Evolutionary conservation across 1,140 invertebrate genomes (phyloP), one percentile per base, ranked within the genome.

Genomic region (Eupeodes corollae): DNA sequence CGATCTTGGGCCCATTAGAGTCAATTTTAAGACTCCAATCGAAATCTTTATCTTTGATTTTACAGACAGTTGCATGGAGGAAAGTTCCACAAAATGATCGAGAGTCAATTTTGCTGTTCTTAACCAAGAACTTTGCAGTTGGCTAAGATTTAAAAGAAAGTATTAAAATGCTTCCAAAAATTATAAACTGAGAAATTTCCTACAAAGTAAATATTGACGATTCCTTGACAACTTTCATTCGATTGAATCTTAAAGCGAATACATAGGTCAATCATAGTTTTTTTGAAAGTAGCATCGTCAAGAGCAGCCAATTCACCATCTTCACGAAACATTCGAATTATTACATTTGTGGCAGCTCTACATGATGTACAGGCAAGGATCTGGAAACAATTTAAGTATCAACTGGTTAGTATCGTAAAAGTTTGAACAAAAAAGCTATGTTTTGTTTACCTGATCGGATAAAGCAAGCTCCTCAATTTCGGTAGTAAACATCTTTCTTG

Each of bases 141-240:
- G 21, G 21, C 21, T 26, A 26, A n/a, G n/a, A n/a, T 26, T 5
- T 26, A 8, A 26, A 26, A 26, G 21, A 26, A 26, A n/a, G n/a
- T n/a, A n/a, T n/a, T n/a, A n/a, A n/a, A n/a, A n/a, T n/a, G n/a
- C n/a, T n/a, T n/a, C n/a, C n/a, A n/a, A n/a, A n/a, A n/a, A n/a
- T n/a, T n/a, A n/a, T n/a, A n/a, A n/a, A n/a, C n/a, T n/a, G n/a
- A n/a, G n/a, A n/a, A n/a, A n/a, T 57, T 44, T 3, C 40, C 37
- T 1, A 38, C 76, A 46, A 73, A 50, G 54, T 82, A 78, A 3
- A 74, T 54, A 33, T 71, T 65, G 9, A 83, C 54, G 8, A 73
- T 52, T 26, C 80, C 79, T 13, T 54, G 49, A 52, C 82, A 84
- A 14, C 81, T 76, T 46, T 53, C 56, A 9, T 70, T 56, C 0